phyloP scores from a whole-genome alignment of 1,140 invertebrate genomes.

The Formica selysi region DNA sequence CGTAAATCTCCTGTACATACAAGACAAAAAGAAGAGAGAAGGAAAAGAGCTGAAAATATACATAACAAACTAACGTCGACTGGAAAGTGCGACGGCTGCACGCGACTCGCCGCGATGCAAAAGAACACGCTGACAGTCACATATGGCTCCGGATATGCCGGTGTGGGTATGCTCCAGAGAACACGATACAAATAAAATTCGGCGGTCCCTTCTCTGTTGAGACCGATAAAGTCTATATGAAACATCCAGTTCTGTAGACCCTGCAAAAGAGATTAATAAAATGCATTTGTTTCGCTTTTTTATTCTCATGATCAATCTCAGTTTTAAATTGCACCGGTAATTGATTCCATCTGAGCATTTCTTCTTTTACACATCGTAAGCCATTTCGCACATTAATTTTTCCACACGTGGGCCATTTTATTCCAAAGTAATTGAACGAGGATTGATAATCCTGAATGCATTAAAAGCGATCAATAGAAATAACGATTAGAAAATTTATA shows the following conservation, averaged over 20 bases:
- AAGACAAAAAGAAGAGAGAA: not conserved
- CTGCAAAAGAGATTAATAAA: slow-evolving; percentile 58
- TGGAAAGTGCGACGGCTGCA: slow-evolving; percentile 64
- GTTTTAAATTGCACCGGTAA: slow-evolving; percentile 57
- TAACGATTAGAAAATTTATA: slow-evolving; percentile 5
- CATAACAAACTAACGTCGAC: slow-evolving; percentile 71
- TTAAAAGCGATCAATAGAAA: not conserved
- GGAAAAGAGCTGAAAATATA: slow-evolving; percentile 41
- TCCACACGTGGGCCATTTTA: slow-evolving; percentile 67
- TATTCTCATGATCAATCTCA: not conserved
- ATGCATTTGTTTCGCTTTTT: not conserved
- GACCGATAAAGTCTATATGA: slow-evolving; percentile 64
- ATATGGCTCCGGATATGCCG: slow-evolving; percentile 76
- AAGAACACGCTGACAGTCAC: slow-evolving; percentile 76
- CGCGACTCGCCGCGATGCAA: slow-evolving; percentile 50
- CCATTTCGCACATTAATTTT: slow-evolving; percentile 54
- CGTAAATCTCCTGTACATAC: not conserved
- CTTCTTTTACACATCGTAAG: slow-evolving; percentile 54
- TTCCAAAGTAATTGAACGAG: not conserved
- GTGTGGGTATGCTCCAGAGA: slow-evolving; percentile 78
- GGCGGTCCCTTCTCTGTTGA: slow-evolving; percentile 21
- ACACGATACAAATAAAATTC: slow-evolving; percentile 74
- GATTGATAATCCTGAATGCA: not conserved
- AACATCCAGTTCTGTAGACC: slow-evolving; percentile 75
- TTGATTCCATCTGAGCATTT: slow-evolving; percentile 76